Percentiles rank a stretch among this genome's conserved stretches.
Evolutionary conservation across 2,888 invertebrate species (phyloP).

Genomic region (Apotomis capreana): DNA sequence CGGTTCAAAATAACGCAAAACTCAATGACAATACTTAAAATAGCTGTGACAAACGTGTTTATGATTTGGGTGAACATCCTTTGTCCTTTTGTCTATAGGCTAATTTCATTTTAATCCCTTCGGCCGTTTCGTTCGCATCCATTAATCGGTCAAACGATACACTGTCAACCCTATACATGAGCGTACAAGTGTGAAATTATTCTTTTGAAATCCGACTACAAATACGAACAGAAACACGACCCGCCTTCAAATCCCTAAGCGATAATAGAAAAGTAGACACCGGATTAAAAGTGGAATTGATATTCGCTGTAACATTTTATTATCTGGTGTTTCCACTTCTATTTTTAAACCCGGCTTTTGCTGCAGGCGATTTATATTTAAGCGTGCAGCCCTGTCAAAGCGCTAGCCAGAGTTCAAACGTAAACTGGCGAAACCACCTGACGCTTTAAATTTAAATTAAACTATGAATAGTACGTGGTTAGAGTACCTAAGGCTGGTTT

Average conservation of each 20-base stretch:
- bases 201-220: neutral
- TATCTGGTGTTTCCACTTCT: constrained; percentile 34
- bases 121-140: too few species aligned
- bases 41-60: constrained; percentile 30
- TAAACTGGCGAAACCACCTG: constrained; percentile 25
- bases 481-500: constrained; percentile 3
- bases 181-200: neutral
- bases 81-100: constrained; percentile 27
- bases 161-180: too few species aligned
- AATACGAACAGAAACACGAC: constrained; percentile 4
- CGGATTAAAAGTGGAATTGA: constrained; percentile 35
- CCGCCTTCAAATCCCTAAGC: constrained; percentile 17
- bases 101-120: neutral
- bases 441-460: constrained; percentile 33
- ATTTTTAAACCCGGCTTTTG: constrained; percentile 33
- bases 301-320: constrained; percentile 36
- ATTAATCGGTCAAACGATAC: too few species aligned
- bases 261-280: constrained; percentile 28
- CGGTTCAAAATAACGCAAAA: constrained; percentile 54
- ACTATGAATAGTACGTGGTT: constrained; percentile 15
- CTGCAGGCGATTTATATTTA: constrained; percentile 37
- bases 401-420: constrained; percentile 26
- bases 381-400: constrained; percentile 28
- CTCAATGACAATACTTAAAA: constrained; percentile 30
- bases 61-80: constrained; percentile 25